Conservation (phyloP, 2,888 invertebrate species). For the Cancer borealis region DNA sequence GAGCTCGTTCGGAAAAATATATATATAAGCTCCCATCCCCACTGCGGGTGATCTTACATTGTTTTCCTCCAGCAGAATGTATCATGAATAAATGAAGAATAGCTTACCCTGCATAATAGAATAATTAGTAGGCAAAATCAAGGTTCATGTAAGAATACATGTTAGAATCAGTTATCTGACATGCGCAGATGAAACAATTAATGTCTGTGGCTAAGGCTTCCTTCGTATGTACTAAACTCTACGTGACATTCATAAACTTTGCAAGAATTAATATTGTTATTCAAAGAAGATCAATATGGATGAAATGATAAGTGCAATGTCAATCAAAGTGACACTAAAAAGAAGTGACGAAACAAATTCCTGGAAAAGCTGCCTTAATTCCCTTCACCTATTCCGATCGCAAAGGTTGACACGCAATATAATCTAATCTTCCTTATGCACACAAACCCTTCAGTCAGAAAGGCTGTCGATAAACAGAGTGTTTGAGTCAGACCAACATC, state of each 20-base stretch:
- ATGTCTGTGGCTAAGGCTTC: too few species aligned
- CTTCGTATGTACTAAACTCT: neutral
- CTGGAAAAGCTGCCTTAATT: neutral
- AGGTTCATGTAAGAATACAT: too few species aligned
- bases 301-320: neutral
- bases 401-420: neutral
- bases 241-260: neutral
- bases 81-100: too few species aligned
- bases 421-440: neutral
- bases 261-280: neutral
- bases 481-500: constrained; percentile 24
- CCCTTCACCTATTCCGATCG: neutral
- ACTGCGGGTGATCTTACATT: too few species aligned
- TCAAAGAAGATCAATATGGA: too few species aligned
- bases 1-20: too few species aligned
- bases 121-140: too few species aligned
- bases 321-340: neutral
- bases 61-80: too few species aligned
- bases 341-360: neutral
- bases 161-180: too few species aligned
- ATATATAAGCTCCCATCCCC: too few species aligned
- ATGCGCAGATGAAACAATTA: too few species aligned
- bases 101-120: too few species aligned
- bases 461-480: neutral
- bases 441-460: neutral